These are phyloP conservation scores for Sycophila texana DNA, from an alignment of 2,888 invertebrate species.

Conservation along the genomic window DNA sequence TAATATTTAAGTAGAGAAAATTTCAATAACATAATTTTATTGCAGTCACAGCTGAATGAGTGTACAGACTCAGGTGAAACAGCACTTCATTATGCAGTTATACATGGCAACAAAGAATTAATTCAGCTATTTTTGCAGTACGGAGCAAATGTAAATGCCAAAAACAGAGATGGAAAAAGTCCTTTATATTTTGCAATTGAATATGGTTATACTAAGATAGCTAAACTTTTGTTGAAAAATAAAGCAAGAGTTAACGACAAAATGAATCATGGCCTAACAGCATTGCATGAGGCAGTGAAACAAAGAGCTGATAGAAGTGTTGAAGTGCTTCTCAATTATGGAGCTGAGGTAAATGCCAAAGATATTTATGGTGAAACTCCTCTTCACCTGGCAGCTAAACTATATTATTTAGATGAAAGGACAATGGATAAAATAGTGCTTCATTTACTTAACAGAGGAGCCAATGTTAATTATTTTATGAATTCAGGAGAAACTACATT, in stretches of 20 bases:
- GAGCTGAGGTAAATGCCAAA: constrained; percentile 40
- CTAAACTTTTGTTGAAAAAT: constrained; percentile 75
- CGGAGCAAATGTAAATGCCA: constrained; percentile 43
- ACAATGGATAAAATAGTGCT: constrained; percentile 47
- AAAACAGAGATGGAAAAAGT: constrained; percentile 41
- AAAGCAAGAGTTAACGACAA: constrained; percentile 81
- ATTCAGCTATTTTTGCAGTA: constrained; percentile 30
- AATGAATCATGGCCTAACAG: constrained; percentile 83
- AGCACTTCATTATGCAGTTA: constrained; percentile 36
- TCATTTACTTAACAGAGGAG: constrained; percentile 36
- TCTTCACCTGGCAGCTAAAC: constrained; percentile 35
- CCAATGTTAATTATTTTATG: constrained; percentile 40
- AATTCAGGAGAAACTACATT: constrained; percentile 60
- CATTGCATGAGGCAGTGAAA: constrained; percentile 73
- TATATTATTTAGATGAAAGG: constrained; percentile 42
- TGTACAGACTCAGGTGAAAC: constrained; percentile 37
- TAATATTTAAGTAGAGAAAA: neutral
- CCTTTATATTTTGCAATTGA: constrained; percentile 39
- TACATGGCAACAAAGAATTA: constrained; percentile 11
- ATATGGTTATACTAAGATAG: constrained; percentile 73
- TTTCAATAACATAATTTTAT: neutral
- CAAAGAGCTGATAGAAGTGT: constrained; percentile 23
- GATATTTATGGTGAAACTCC: constrained; percentile 46
- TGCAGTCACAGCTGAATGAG: constrained; percentile 40
- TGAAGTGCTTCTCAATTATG: constrained; percentile 29